phyloP scores from a whole-genome alignment of 2,888 invertebrate species.

The Sphinx pinastri region DNA sequence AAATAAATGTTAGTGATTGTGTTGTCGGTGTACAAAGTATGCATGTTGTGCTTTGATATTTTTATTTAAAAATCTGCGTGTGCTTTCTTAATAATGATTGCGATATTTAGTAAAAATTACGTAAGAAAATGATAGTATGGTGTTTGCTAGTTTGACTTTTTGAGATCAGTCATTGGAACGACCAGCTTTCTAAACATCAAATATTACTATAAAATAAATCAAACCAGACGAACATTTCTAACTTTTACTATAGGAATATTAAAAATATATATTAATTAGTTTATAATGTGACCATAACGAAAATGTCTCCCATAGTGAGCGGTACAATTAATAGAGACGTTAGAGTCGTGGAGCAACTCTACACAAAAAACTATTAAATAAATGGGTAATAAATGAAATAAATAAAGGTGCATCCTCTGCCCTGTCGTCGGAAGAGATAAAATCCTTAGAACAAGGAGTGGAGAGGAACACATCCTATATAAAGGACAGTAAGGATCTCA shows the following conservation, averaged over 20 bases:
- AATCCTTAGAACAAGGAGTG: constrained; percentile 39
- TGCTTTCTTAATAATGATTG: not conserved
- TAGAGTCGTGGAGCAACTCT: constrained; percentile 33
- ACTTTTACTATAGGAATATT: not conserved
- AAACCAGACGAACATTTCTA: not conserved
- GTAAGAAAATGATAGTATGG: not conserved
- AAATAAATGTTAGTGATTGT: not conserved
- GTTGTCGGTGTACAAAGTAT: not conserved
- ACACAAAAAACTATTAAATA: constrained; percentile 54
- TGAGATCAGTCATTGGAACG: not conserved
- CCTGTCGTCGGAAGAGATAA: constrained; percentile 53
- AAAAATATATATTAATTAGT: constrained; percentile 14
- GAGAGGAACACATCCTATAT: constrained; percentile 31
- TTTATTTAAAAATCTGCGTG: not conserved
- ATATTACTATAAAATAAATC: not conserved
- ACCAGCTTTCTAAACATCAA: not conserved
- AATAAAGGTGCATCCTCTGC: constrained; percentile 61
- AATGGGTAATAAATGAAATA: constrained; percentile 73
- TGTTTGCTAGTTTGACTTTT: not conserved
- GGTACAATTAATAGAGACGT: constrained; percentile 73
- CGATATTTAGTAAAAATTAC: not conserved
- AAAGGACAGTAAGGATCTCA: not conserved
- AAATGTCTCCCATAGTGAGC: constrained; percentile 18
- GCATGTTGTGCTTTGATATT: constrained; percentile 9
- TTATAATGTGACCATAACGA: constrained; percentile 11